phyloP scores from a whole-genome alignment of 2,888 invertebrate genomes.

The Drosophila mayaguana region DNA sequence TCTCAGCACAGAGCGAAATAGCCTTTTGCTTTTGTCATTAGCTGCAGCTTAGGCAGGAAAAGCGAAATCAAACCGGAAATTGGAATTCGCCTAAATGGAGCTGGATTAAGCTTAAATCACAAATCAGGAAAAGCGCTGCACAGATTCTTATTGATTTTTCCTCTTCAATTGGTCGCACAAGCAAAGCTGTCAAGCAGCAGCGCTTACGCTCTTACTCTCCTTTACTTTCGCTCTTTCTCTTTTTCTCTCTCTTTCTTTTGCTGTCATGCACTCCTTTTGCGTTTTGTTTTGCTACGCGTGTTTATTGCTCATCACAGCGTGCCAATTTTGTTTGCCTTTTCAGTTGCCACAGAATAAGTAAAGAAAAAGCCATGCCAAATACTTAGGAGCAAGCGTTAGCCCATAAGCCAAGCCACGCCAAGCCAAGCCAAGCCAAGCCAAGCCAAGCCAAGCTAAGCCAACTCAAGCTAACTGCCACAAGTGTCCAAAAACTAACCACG shows the following conservation, averaged over 20 bases:
- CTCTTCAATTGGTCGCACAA: constrained; percentile 58
- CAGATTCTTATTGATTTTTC: constrained; percentile 72
- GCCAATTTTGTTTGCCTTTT: constrained; percentile 33
- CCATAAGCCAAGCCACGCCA: constrained; percentile 6
- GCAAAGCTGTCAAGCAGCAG: constrained; percentile 49
- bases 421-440: constrained; percentile 8
- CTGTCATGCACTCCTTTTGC: constrained; percentile 9
- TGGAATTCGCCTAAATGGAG: neutral
- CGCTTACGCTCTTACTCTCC: constrained; percentile 30
- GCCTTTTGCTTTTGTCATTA: neutral
- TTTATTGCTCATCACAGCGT: constrained; percentile 47
- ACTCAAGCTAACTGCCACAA: constrained; percentile 25
- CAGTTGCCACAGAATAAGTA: constrained; percentile 33
- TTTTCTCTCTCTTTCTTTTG: neutral
- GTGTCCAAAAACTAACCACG: constrained; percentile 43
- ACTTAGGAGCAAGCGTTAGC: constrained; percentile 23
- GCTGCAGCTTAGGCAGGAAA: neutral
- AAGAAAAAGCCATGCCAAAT: constrained; percentile 31
- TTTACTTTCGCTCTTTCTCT: neutral
- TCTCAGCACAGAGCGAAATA: neutral
- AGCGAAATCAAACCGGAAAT: no score
- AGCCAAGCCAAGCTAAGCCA: constrained; percentile 18
- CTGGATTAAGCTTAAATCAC: neutral
- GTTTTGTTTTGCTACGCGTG: constrained; percentile 67
- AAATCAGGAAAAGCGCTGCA: constrained; percentile 34